Base-by-base conservation (phyloP, 2,888 invertebrate genomes). In the Unio delphinus region DNA sequence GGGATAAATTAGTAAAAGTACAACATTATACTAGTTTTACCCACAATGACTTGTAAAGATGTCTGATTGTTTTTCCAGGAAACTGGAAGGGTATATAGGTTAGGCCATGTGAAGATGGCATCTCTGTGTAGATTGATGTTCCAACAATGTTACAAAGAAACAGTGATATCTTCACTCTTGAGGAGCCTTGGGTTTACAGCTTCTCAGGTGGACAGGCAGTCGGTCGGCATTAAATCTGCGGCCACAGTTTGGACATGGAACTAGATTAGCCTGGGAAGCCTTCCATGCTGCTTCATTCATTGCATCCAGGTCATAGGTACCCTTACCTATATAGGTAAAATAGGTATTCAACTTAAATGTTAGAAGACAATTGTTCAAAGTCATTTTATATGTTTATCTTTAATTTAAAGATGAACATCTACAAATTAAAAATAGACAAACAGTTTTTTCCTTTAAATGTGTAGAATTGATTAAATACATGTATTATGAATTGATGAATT, bases 191-290 rank as follows among this genome's bases (percentile, higher is more conserved):
- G 90, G 89, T 23, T 89, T 89, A 80, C 94, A 94, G 76, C 92
- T 92, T 69, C 92, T 90, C 81, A 93, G 92, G 85, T 94, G 94
- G 3, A 93, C 92, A 18, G 91, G 84, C 23, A 94, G 87, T 57
- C 94, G 91, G 79, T 94, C 94, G 0, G 94, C 93, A 75, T 92
- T 90, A 89, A 94, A 94, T 45, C 93, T 94, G 63, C 94, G 90
- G 17, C 93, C 93, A 86, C 94, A 94, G 81, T 92, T 92, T 61
- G 91, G 90, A 83, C 94, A 94, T 3, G 86, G 84, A 4, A 85
- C 90, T 79, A 94, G 89, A 74, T 92, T 92, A 4, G 88, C 86
- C 76, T 93, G 89, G 67, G 93, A 92, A 56, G 92, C 91, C 73
- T 92, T 91, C 92, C 93, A 93, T 7, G 91, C 91, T 17, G 92